Conservation (phyloP, 1,140 invertebrate species). For the Listronotus oregonensis region DNA sequence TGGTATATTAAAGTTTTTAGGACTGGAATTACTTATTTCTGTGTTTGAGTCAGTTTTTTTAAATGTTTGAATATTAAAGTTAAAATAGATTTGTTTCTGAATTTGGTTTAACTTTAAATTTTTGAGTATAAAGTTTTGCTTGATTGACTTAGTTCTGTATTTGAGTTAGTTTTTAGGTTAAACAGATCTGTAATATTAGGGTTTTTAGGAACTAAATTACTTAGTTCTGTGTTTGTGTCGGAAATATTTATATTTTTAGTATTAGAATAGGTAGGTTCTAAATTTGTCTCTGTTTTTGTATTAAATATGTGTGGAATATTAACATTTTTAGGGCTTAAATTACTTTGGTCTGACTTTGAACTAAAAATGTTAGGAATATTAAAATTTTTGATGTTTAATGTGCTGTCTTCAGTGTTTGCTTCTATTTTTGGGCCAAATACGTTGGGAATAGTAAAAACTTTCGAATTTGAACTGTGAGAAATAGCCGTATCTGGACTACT, state of each 20-base stretch:
- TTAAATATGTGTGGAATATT: constrained; percentile 17
- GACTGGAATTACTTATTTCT: neutral
- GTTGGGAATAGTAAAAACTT: constrained; percentile 23
- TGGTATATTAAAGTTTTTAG: constrained; percentile 16
- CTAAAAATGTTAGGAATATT: constrained; percentile 20
- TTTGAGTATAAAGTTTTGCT: constrained; percentile 10
- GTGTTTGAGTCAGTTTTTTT: neutral
- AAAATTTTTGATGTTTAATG: neutral
- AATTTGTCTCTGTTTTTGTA: neutral
- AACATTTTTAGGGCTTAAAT: constrained; percentile 4
- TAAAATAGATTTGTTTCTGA: no score
- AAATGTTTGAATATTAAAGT: no score
- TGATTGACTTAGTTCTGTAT: neutral
- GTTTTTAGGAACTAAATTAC: neutral
- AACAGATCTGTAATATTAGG: constrained; percentile 15
- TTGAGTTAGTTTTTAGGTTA: constrained; percentile 1
- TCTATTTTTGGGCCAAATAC: constrained; percentile 23
- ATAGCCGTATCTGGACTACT: no score
- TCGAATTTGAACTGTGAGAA: neutral
- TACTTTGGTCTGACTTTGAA: neutral
- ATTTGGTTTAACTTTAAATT: no score
- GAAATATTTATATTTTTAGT: constrained; percentile 9
- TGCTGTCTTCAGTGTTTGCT: neutral
- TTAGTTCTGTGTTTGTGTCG: neutral
- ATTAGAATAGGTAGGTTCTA: neutral